Evolutionary conservation across 2,113 vertebrate species (phyloP).

Genomic region (Sinocyclocheilus rhinocerous): DNA sequence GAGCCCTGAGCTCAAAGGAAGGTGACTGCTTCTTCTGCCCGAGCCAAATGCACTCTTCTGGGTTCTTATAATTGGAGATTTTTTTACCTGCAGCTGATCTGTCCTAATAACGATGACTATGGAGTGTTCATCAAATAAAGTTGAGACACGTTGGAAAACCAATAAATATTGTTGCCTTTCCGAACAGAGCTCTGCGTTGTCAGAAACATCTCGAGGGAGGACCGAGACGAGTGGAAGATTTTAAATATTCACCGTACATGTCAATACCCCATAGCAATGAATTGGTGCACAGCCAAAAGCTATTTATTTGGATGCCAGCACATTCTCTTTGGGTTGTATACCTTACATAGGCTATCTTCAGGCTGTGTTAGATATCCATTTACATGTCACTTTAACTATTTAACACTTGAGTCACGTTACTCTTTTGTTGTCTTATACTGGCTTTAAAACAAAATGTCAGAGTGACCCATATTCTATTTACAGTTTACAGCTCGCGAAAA

Average conservation of each 20-base stretch:
- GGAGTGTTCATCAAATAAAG: neutral
- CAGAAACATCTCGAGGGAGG: constrained; percentile 42
- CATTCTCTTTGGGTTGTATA: constrained; percentile 40
- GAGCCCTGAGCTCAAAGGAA: constrained; percentile 40
- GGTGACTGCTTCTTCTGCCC: constrained; percentile 51
- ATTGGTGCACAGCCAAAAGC: constrained; percentile 52
- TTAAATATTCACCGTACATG: constrained; percentile 61
- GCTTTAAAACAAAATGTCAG: constrained; percentile 43
- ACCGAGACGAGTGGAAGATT: constrained; percentile 27
- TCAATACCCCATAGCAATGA: constrained; percentile 57
- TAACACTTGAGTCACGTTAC: constrained; percentile 65
- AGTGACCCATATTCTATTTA: constrained; percentile 63
- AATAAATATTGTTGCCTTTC: constrained; percentile 38
- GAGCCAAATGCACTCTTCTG: constrained; percentile 31
- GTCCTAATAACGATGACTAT: neutral
- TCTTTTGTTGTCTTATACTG: constrained; percentile 48
- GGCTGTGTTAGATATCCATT: constrained; percentile 56
- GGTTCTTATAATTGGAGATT: neutral
- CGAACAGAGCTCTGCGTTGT: neutral
- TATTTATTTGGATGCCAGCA: constrained; percentile 35
- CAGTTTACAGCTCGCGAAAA: neutral
- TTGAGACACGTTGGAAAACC: neutral
- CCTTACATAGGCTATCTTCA: constrained; percentile 26
- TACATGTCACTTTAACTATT: constrained; percentile 69
- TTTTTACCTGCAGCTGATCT: constrained; percentile 1